These are phyloP conservation scores for Cettia cetti DNA, from an alignment of 2,113 vertebrate genomes.

Conservation along the genomic window DNA sequence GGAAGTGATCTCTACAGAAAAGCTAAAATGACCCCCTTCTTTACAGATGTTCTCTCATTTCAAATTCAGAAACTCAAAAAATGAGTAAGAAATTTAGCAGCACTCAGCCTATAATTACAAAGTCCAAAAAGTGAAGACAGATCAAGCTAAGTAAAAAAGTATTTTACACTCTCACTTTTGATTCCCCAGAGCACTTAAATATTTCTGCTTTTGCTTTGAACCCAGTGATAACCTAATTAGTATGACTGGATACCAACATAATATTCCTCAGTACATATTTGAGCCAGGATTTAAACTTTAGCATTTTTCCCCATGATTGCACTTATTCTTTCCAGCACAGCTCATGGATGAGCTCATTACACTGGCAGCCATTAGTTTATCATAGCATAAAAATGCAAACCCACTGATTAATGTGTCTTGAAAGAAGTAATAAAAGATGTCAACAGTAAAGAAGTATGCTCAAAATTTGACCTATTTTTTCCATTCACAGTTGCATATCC, in stretches of 20 bases:
- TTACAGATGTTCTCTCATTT: background rate
- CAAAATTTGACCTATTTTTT: background rate
- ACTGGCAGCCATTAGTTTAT: constrained; percentile 52
- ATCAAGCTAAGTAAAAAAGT: background rate
- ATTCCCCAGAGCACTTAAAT: constrained; percentile 9
- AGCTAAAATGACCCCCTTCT: background rate
- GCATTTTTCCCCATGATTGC: constrained; percentile 59
- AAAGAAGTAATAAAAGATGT: constrained; percentile 16
- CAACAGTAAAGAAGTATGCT: background rate
- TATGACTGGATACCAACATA: constrained; percentile 28
- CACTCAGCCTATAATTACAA: background rate
- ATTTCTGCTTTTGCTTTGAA: constrained; percentile 38
- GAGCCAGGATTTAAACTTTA: constrained; percentile 53
- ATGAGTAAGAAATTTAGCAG: background rate
- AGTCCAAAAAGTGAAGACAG: background rate
- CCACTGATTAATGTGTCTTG: constrained; percentile 39
- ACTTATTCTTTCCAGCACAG: constrained; percentile 40
- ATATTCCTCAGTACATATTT: constrained; percentile 20
- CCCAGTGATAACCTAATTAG: constrained; percentile 45
- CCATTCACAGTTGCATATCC: background rate
- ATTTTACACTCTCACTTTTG: background rate
- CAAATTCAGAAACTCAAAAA: background rate
- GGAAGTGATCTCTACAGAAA: background rate
- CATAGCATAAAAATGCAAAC: constrained; percentile 46
- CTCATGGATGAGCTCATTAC: constrained; percentile 52